phyloP scores from a whole-genome alignment of 2,797 vertebrate genomes.

The Halcyon badia region DNA sequence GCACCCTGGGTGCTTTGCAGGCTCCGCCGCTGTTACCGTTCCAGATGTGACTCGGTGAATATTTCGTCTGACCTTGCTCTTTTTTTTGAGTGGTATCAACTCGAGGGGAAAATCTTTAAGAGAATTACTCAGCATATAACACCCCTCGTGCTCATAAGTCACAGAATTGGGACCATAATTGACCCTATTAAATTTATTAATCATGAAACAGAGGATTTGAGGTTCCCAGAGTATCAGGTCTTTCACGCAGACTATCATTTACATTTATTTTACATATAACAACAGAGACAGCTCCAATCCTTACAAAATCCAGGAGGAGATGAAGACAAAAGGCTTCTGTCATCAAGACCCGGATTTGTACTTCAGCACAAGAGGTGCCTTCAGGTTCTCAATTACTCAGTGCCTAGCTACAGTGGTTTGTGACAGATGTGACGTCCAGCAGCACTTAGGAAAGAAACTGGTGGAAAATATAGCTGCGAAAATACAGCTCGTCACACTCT shows the following conservation, averaged over 20 bases:
- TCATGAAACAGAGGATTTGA: not conserved
- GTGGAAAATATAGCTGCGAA: not conserved
- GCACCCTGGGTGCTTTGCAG: not conserved
- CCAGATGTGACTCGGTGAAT: fast-evolving
- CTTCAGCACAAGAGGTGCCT: not conserved
- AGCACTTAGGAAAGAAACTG: not conserved
- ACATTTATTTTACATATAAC: not conserved
- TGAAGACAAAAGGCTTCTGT: not conserved
- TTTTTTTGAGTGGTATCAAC: not conserved
- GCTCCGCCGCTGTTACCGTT: not conserved
- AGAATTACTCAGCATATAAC: not conserved
- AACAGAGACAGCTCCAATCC: not conserved
- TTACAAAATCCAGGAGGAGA: not conserved
- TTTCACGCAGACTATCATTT: not conserved
- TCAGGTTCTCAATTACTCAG: not conserved
- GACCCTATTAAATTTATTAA: not conserved
- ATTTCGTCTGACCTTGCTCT: not conserved
- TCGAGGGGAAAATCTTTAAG: not conserved
- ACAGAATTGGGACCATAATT: not conserved
- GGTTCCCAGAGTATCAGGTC: not conserved
- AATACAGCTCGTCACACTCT: fast-evolving
- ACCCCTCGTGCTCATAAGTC: not conserved
- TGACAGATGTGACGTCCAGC: not conserved
- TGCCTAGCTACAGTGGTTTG: not conserved
- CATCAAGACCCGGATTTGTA: not conserved